These are phyloP conservation scores for Rana temporaria DNA, from an alignment of 2,113 vertebrate genomes.

Conservation along the genomic window DNA sequence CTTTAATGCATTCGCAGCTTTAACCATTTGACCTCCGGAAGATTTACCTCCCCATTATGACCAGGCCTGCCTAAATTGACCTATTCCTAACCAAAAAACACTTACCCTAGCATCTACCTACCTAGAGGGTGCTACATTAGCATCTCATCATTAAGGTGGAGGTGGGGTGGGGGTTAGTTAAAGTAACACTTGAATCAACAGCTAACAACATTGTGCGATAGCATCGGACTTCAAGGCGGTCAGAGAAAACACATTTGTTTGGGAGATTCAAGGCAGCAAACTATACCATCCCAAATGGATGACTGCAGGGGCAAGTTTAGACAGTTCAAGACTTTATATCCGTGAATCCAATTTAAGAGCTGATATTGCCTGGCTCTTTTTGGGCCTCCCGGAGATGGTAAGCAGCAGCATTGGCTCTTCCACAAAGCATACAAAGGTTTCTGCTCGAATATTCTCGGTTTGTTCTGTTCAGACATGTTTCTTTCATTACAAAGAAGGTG, in stretches of 20 bases:
- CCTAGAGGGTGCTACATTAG: too few species aligned
- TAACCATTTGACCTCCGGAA: too few species aligned
- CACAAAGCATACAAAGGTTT: background rate
- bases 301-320: slow-evolving; percentile 8
- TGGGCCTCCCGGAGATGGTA: background rate
- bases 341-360: slow-evolving; percentile 14
- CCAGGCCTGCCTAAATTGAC: too few species aligned
- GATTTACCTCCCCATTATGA: too few species aligned
- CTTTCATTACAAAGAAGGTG: too few species aligned
- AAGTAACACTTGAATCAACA: background rate
- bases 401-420: background rate
- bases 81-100: too few species aligned
- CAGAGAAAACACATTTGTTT: background rate
- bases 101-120: too few species aligned
- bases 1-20: too few species aligned
- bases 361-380: slow-evolving; percentile 2
- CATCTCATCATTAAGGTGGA: too few species aligned
- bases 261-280: slow-evolving; percentile 27
- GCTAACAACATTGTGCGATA: background rate
- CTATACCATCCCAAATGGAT: slow-evolving; percentile 8
- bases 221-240: background rate
- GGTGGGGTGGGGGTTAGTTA: background rate
- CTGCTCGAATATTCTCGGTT: too few species aligned
- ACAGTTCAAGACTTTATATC: slow-evolving; percentile 18
- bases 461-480: too few species aligned